Conservation (phyloP, 2,113 vertebrate species). For the Sander vitreus region DNA sequence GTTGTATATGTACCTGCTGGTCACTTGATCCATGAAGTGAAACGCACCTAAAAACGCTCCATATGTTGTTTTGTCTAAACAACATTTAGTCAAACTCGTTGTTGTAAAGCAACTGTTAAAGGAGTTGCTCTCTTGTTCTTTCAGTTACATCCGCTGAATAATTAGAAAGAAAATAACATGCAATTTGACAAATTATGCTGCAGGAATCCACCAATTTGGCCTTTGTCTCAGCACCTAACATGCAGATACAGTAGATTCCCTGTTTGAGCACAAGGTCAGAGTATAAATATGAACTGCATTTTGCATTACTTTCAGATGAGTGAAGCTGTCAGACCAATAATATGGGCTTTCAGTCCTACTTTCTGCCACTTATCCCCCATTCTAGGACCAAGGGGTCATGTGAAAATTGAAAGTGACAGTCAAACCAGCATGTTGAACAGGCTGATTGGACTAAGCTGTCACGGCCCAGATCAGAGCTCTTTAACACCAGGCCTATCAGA, state of each 20-base stretch:
- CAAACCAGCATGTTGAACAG: slow-evolving; percentile 94
- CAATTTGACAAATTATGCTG: slow-evolving; percentile 30
- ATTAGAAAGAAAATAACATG: slow-evolving; percentile 16
- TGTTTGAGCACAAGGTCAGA: slow-evolving; percentile 90
- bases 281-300: slow-evolving; percentile 99
- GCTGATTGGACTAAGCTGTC: slow-evolving; percentile 88
- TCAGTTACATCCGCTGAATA: slow-evolving; percentile 21
- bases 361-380: slow-evolving; percentile 96
- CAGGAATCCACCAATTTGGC: slow-evolving; percentile 33
- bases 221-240: slow-evolving; percentile 81
- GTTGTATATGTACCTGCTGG: slow-evolving; percentile 46
- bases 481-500: slow-evolving; percentile 77
- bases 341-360: slow-evolving; percentile 94
- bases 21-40: slow-evolving; percentile 31
- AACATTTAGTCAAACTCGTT: slow-evolving; percentile 7
- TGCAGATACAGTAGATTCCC: slow-evolving; percentile 88
- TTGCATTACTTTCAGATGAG: slow-evolving; percentile 99
- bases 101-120: slow-evolving; percentile 15
- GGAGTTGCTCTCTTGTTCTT: neutral
- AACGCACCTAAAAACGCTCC: neutral
- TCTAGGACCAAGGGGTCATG: slow-evolving; percentile 94
- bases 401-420: slow-evolving; percentile 99
- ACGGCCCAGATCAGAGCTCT: slow-evolving; percentile 87
- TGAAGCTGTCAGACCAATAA: slow-evolving; percentile 99
- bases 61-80: slow-evolving; percentile 29